A percentile compares a stretch with the other conserved stretches of the same genome.
Conservation (phyloP, 1,140 invertebrate genomes). For the Phocides pigmalion region DNA sequence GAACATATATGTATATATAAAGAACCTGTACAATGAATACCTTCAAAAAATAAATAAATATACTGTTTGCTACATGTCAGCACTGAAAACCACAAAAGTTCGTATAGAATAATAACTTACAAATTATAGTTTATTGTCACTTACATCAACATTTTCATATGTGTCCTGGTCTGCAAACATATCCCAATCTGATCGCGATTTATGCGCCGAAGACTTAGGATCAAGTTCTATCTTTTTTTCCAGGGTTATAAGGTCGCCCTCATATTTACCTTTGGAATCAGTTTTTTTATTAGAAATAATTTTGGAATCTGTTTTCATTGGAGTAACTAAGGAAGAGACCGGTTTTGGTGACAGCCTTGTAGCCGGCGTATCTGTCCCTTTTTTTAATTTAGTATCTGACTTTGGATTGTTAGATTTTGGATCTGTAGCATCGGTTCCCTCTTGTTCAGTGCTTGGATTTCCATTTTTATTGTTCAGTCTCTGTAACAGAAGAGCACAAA, state of each 20-base stretch:
- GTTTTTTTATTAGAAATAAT: conserved; percentile 20
- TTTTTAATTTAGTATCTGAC: conserved; percentile 21
- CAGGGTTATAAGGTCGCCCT: background rate
- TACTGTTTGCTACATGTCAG: too few relatives aligned
- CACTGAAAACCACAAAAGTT: too few relatives aligned
- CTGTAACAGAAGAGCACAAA: conserved; percentile 32
- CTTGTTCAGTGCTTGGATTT: background rate
- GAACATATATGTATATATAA: too few relatives aligned
- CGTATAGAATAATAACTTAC: too few relatives aligned
- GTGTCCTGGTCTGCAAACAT: conserved; percentile 96
- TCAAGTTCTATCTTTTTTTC: conserved; percentile 39
- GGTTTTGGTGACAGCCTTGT: background rate
- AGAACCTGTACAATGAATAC: too few relatives aligned
- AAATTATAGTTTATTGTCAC: conserved; percentile 42
- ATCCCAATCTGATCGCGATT: conserved; percentile 87
- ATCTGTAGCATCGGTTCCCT: conserved; percentile 4
- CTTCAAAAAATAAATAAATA: too few relatives aligned
- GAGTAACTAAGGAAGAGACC: background rate
- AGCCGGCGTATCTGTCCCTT: conserved; percentile 9
- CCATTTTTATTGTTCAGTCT: conserved; percentile 36
- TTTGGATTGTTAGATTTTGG: too few relatives aligned
- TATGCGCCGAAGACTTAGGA: conserved; percentile 18
- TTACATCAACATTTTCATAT: conserved; percentile 93
- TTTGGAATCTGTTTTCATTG: background rate
- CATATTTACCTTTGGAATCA: conserved; percentile 14